phyloP scores from a whole-genome alignment of 2,888 invertebrate species.

The Teinopalpus imperialis region DNA sequence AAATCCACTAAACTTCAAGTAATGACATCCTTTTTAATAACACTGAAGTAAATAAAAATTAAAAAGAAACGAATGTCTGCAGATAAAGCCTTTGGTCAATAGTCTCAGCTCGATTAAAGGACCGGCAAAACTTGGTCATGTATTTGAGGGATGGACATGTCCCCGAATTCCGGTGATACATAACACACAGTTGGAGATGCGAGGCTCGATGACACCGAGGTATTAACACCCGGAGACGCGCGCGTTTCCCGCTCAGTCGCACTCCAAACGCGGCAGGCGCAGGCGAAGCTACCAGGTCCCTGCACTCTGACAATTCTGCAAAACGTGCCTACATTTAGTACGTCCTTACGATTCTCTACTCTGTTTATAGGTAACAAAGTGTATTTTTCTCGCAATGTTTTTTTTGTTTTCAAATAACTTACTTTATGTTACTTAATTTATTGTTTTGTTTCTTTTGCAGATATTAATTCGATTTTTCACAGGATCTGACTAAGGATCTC shows the following conservation, averaged over 20 bases:
- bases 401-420: neutral
- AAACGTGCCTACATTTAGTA: constrained; percentile 2
- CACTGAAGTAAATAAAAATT: too few species aligned
- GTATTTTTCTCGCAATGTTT: too few species aligned
- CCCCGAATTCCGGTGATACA: constrained; percentile 43
- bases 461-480: constrained; percentile 2
- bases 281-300: constrained; percentile 44
- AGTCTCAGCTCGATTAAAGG: constrained; percentile 14
- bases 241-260: constrained; percentile 67
- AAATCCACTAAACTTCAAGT: too few species aligned
- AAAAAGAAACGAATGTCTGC: constrained; percentile 7
- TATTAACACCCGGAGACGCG: constrained; percentile 71
- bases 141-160: constrained; percentile 33
- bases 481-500: constrained; percentile 4
- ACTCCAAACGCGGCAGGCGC: constrained; percentile 53
- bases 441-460: constrained; percentile 16
- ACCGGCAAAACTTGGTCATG: constrained; percentile 15
- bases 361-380: constrained; percentile 7
- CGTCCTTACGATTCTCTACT: neutral
- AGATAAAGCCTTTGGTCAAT: constrained; percentile 2
- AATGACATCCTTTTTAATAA: too few species aligned
- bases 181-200: constrained; percentile 52
- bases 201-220: constrained; percentile 63
- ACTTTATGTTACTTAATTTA: too few species aligned
- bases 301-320: constrained; percentile 1